Conservation (phyloP, 2,113 vertebrate genomes). For the Hystrix brachyura region DNA sequence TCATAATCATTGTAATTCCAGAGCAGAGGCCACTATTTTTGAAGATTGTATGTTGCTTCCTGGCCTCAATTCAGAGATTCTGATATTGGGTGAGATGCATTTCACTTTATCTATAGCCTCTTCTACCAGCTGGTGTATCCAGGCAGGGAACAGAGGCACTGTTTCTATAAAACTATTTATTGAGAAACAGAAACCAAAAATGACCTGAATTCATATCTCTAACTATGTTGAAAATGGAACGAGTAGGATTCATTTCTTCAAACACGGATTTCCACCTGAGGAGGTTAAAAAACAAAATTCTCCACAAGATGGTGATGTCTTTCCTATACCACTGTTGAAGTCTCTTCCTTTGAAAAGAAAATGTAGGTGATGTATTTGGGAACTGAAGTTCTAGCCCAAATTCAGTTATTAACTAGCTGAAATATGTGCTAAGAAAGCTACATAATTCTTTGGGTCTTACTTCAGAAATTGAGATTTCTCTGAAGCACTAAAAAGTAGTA, state of each 20-base stretch:
- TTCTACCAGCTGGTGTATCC: constrained; percentile 35
- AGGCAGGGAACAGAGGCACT: background rate
- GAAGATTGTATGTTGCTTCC: constrained; percentile 71
- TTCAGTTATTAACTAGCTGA: background rate
- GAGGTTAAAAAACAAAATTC: background rate
- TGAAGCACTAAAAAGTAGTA: background rate
- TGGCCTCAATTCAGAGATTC: constrained; percentile 72
- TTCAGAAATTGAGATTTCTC: constrained; percentile 17
- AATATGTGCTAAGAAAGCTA: background rate
- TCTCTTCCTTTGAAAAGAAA: constrained; percentile 31
- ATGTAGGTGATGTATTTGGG: background rate
- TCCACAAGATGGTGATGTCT: background rate
- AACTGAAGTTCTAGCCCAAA: background rate
- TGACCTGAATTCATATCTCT: constrained; percentile 50
- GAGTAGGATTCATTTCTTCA: constrained; percentile 40
- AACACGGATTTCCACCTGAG: background rate
- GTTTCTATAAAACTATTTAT: constrained; percentile 21
- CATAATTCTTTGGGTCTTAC: background rate
- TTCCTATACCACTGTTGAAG: background rate
- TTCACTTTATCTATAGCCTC: background rate
- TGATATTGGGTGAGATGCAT: constrained; percentile 58
- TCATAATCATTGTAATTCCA: constrained; percentile 72
- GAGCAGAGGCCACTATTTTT: constrained; percentile 75
- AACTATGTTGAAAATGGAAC: background rate
- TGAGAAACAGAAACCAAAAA: constrained; percentile 66